A percentile compares a stretch with the other conserved stretches of the same genome.
phyloP scores from a whole-genome alignment of 2,797 vertebrate species.

The Diplodus sargus region DNA sequence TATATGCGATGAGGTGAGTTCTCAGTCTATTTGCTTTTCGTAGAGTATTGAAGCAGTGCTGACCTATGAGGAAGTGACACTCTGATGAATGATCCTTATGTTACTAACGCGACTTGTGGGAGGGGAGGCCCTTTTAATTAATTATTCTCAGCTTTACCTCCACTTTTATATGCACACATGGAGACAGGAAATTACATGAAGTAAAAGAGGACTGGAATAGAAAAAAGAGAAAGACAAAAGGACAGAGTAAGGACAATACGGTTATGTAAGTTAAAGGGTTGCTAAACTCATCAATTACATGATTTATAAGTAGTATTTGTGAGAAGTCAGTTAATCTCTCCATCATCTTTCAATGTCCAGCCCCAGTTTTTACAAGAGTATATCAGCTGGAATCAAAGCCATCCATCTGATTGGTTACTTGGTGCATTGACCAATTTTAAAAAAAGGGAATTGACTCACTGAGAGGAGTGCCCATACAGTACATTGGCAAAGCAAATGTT shows the following conservation, averaged over 20 bases:
- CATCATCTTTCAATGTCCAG: constrained; percentile 14
- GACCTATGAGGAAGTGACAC: constrained; percentile 40
- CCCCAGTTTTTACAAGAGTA: constrained; percentile 16
- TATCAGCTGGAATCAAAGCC: constrained; percentile 15
- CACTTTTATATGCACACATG: not conserved
- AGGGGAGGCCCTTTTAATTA: constrained; percentile 45
- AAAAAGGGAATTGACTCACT: constrained; percentile 45
- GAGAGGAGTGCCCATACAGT: constrained; percentile 10
- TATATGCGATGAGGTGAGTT: constrained; percentile 2
- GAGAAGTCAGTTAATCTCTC: constrained; percentile 15
- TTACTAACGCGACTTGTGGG: constrained; percentile 26
- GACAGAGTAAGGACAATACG: not conserved
- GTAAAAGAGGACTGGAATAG: not conserved
- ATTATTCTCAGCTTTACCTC: constrained; percentile 17
- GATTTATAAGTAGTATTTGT: constrained; percentile 8
- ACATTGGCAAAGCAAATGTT: constrained; percentile 29
- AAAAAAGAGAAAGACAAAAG: not conserved
- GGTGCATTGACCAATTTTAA: constrained; percentile 21
- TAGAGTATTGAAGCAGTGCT: constrained; percentile 18
- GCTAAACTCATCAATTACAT: not conserved
- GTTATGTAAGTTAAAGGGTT: not conserved
- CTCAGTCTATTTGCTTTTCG: constrained; percentile 15
- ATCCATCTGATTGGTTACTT: constrained; percentile 54
- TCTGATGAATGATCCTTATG: constrained; percentile 44
- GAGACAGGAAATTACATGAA: not conserved